Evolutionary conservation across 2,113 vertebrate species (phyloP).

Genomic region (Oxygymnocypris stewartii): DNA sequence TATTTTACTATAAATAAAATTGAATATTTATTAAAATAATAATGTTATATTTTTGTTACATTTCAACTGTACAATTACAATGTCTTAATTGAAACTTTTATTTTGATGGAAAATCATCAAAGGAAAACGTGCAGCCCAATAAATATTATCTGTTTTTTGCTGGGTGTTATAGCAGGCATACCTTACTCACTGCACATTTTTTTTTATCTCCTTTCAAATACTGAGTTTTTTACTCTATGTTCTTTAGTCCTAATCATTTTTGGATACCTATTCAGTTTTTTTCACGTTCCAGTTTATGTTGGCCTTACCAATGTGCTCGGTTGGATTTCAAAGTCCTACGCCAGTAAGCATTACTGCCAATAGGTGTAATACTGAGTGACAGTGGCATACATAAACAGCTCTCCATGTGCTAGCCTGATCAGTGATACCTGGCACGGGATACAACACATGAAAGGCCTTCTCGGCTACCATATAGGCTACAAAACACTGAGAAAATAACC

Average conservation of each 20-base stretch:
- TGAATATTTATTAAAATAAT: too few species aligned
- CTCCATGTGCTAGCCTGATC: slow-evolving; percentile 21
- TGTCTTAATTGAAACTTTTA: background rate
- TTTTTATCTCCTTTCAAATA: slow-evolving; percentile 6
- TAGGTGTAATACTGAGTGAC: slow-evolving; percentile 35
- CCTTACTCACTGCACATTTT: background rate
- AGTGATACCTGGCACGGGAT: slow-evolving; percentile 39
- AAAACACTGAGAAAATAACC: slow-evolving; percentile 31
- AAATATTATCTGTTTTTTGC: background rate
- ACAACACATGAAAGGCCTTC: background rate
- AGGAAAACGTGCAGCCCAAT: background rate
- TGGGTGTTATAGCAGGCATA: background rate
- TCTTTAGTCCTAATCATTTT: slow-evolving; percentile 5
- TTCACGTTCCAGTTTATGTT: slow-evolving; percentile 33
- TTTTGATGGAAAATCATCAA: background rate
- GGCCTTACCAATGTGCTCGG: slow-evolving; percentile 10
- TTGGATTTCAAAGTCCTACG: slow-evolving; percentile 22
- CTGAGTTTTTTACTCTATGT: background rate
- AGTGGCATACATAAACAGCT: slow-evolving; percentile 26
- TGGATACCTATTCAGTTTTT: background rate
- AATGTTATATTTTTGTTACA: too few species aligned
- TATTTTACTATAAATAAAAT: too few species aligned
- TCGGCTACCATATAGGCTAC: slow-evolving; percentile 1
- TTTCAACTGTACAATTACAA: background rate
- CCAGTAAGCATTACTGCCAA: slow-evolving; percentile 35